Base-by-base conservation (phyloP, 92 coral and sea anemone species). In the Epizoanthus ramosus region DNA sequence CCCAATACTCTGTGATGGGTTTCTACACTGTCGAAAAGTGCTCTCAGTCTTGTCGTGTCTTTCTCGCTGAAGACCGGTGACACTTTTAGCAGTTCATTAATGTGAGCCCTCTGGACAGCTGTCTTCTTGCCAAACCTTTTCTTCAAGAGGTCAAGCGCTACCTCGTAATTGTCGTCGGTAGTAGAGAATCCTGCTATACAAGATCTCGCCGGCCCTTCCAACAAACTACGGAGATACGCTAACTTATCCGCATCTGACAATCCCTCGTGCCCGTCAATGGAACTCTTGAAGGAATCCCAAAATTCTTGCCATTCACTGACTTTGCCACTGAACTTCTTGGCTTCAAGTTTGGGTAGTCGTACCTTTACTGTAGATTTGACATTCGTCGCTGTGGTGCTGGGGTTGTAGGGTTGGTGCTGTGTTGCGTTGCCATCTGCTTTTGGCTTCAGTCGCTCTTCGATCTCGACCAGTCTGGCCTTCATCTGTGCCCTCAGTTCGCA, bases 291-390 rank as follows among this genome's bases (percentile, higher is more conserved):
- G 17, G 52, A 66, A 75, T 87, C 90, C 90, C 84, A 87, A 8
- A 87, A 87, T 60, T 87, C 90, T 39, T 66, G 87, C 87, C 90
- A 87, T 47, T 87, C 90, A 9, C 60, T 54, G 2, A 87, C 43
- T 47, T 65, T 73, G 15, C 90, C 90, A 5, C 15, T 5, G 37
- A 81, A 88, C 19, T 69, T 75, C 37, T 63, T 81, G 18, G 74
- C 71, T 9, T 85, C 80, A 31, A 89, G 58, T 33, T 85, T 89
- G 18, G 89, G 89, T 13, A 89, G 75, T 74, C 76, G 79, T 8
- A 68, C 88, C 65, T 79, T 66, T 43, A 79, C 87, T 23, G 69
- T 31, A 3, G 39, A 39, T 24, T 64, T 24, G 69, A 12, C 39
- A 14, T 64, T 64, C 18, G 69, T 64, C 25, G 68, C 25, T 24